Evolutionary conservation across 2,888 invertebrate species (phyloP), one percentile per base, ranked within the genome.

Genomic region (Globia sparganii): DNA sequence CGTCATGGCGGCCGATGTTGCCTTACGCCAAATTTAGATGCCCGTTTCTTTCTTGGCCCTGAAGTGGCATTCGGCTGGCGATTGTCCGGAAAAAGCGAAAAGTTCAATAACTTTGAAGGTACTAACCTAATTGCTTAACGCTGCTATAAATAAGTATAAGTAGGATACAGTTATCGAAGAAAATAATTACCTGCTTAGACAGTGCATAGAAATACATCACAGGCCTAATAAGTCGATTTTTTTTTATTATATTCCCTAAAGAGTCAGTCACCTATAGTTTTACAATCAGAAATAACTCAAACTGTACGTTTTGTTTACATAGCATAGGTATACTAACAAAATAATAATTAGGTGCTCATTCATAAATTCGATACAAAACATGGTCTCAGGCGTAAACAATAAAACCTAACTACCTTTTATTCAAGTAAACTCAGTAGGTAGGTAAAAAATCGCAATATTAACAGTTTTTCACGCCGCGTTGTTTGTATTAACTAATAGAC

Each of bases 21-120:
- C 93, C 92, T 94, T 94, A 94, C 91, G 93, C 95, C 96, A 95
- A 95, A 96, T 95, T 96, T 95, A 95, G 94, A 94, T 91, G 91
- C 89, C 83, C 89, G 90, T 87, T 91, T 92, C 92, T 92, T 92
- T 92, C 90, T 91, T 88, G 87, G 87, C 88, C 88, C 91, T 88
- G 90, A 90, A 90, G 90, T 88, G 77, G 81, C 81, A 72, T 75
- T 84, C 72, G 85, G 56, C 62, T 72, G 75, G 72, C 74, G 86
- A 80, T 77, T 82, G 83, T 84, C 83, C 85, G 85, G 84, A 79
- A 87, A 88, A 86, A 85, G 84, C 78, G 75, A 73, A 73, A 83
- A 85, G 86, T 89, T 89, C 85, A 86, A 84, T 82, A 83, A 87
- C 85, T 85, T 77, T 75, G 34, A 58, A 65, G 34, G 62, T 76